These are phyloP conservation scores for Cotesia congregata DNA, from an alignment of 2,888 invertebrate species.

Conservation along the genomic window DNA sequence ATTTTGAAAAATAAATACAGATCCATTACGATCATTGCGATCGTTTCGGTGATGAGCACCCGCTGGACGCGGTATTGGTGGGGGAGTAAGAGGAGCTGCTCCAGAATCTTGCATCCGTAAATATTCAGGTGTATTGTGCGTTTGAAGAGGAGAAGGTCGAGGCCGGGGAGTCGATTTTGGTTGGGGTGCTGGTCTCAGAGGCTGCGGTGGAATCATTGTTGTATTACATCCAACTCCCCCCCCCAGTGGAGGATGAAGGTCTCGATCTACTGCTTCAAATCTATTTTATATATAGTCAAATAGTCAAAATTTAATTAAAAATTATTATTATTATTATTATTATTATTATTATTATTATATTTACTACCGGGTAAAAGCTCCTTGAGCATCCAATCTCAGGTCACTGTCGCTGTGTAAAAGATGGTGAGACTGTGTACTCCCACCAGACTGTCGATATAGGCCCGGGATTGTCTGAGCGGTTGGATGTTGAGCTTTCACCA, in stretches of 20 bases:
- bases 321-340: background rate
- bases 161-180: conserved; percentile 62
- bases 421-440: conserved; percentile 58
- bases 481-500: conserved; percentile 68
- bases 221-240: conserved; percentile 35
- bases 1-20: conserved; percentile 57
- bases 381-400: conserved; percentile 65
- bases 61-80: conserved; percentile 47
- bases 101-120: conserved; percentile 62
- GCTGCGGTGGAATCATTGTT: conserved; percentile 76
- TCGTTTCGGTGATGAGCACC: conserved; percentile 38
- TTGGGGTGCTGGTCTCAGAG: conserved; percentile 76
- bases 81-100: conserved; percentile 64
- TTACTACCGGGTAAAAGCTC: conserved; percentile 68
- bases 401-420: conserved; percentile 67
- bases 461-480: conserved; percentile 66
- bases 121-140: conserved; percentile 59
- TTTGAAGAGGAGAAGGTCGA: conserved; percentile 63
- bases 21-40: background rate
- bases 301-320: background rate
- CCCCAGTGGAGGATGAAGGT: conserved; percentile 64
- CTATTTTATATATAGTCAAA: conserved; percentile 50
- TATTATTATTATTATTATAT: conserved; percentile 9
- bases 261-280: conserved; percentile 67
- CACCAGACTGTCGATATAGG: conserved; percentile 62